Evolutionary conservation across 2,888 invertebrate species (phyloP), one percentile per base, ranked within the genome.

Genomic region (Caenorhabditis wallacei): DNA sequence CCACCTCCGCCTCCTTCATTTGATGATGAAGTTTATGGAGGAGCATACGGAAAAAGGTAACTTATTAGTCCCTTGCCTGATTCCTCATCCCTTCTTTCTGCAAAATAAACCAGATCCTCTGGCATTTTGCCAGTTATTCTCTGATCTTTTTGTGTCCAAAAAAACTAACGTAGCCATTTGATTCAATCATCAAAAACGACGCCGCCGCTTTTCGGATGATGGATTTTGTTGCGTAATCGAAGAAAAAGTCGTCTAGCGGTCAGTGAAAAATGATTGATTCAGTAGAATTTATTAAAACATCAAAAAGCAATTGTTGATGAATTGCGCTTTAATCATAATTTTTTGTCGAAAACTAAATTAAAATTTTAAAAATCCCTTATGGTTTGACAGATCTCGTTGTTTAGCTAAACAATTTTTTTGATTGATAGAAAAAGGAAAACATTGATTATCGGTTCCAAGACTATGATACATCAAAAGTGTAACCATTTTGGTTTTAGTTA

Each of bases 1-100:
- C 82, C 82, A 18, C 82, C 82, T 18, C 82, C 82, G 5, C 81
- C 81, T 30, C 78, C 79, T 0, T 26, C 71, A 0, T 68, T 53
- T 26, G 75, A 64, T 63, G 81, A 75, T 37, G 57, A 57, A 10
- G 43, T 11, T n/a, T 70, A 70, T 30, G 78, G 63, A 20, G 57
- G 70, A 61, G 74, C 68, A 10, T 10, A 16, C 18, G 61, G 56
- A 22, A 71, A 79, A 18, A 71, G 71, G 79, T 79, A 5, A 16
- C 16, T 57, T 13, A 35, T 18, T 18, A n/a, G n/a, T n/a, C n/a
- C n/a, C n/a, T n/a, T n/a, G n/a, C n/a, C n/a, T n/a, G n/a, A n/a
- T 46, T 16, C 46, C 46, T 46, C 46, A 13, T 46, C 18, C 16
- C 37, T 30, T 35, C 40, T 16, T 40, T 10, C 10, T 40, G 16